These are phyloP conservation scores for Orbicella faveolata DNA, from an alignment of 64 coral and sea anemone genomes.

Conservation along the genomic window DNA sequence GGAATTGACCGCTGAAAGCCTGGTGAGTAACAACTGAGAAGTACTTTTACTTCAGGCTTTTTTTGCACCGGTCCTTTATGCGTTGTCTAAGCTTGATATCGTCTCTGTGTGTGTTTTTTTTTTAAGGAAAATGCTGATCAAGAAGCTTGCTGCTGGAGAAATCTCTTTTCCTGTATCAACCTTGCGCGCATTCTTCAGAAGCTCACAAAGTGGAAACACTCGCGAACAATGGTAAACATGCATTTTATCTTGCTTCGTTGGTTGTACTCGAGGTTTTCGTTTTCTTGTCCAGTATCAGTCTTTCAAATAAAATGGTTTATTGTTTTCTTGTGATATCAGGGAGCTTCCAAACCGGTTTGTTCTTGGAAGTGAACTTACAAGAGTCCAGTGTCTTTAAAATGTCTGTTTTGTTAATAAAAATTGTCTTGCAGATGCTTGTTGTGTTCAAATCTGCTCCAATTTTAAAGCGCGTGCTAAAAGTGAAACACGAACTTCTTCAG, in stretches of 20 bases:
- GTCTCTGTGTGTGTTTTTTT: not conserved
- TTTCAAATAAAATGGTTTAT: not conserved
- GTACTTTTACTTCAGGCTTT: no score
- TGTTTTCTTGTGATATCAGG: no score
- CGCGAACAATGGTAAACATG: slow-evolving; percentile 82
- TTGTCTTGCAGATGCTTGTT: slow-evolving; percentile 76
- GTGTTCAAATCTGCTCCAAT: slow-evolving; percentile 99
- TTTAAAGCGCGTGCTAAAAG: slow-evolving; percentile 89
- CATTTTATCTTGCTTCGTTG: not conserved
- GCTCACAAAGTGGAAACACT: slow-evolving; percentile 98
- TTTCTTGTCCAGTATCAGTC: not conserved
- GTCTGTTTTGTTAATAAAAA: no score
- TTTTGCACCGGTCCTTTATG: not conserved
- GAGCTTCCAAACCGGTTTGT: not conserved
- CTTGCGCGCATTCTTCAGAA: slow-evolving; percentile 95
- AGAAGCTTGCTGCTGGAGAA: slow-evolving; percentile 95
- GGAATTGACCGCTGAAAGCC: slow-evolving; percentile 86
- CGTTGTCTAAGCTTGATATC: no score
- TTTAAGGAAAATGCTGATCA: slow-evolving; percentile 85
- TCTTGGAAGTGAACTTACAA: no score
- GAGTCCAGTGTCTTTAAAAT: no score
- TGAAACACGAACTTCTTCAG: slow-evolving; percentile 94
- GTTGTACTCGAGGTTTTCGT: not conserved
- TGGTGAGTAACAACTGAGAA: slow-evolving; percentile 52
- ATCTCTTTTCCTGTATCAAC: slow-evolving; percentile 96